These are phyloP conservation scores for Antitype chi DNA, from an alignment of 2,888 invertebrate species.

Conservation along the genomic window DNA sequence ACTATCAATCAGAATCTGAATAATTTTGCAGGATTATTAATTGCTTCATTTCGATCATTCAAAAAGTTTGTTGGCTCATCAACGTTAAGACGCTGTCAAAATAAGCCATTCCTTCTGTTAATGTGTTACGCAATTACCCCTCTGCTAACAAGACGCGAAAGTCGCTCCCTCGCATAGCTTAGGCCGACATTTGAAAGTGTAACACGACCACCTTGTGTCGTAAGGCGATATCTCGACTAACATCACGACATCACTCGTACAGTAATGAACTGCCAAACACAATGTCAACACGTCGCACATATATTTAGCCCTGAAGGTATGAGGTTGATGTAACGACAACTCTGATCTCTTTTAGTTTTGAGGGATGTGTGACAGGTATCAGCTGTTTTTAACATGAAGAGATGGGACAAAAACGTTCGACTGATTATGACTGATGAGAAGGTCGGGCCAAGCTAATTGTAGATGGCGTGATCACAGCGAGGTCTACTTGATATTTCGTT, in stretches of 20 bases:
- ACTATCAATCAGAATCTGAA: too few species aligned
- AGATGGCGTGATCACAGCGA: too few species aligned
- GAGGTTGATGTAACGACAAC: slow-evolving; percentile 40
- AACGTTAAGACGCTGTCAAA: too few species aligned
- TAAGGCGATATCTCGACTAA: slow-evolving; percentile 80
- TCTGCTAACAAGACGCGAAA: not conserved
- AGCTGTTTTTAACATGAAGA: slow-evolving; percentile 31
- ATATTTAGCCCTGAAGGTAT: slow-evolving; percentile 50
- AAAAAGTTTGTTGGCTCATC: too few species aligned
- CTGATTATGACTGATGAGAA: not conserved
- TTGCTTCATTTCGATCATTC: too few species aligned
- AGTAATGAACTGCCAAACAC: slow-evolving; percentile 84
- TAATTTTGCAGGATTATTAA: too few species aligned
- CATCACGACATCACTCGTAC: slow-evolving; percentile 70
- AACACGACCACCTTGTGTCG: slow-evolving; percentile 75
- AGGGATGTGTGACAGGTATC: slow-evolving; percentile 37
- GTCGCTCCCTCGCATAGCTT: slow-evolving; percentile 49
- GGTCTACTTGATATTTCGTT: too few species aligned
- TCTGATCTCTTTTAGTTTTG: slow-evolving; percentile 56
- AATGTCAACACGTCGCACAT: slow-evolving; percentile 80
- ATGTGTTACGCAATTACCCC: too few species aligned
- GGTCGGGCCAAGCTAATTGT: too few species aligned
- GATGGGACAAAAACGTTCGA: not conserved
- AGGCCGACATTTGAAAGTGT: slow-evolving; percentile 55
- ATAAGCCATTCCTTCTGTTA: too few species aligned